These are phyloP conservation scores for Dioctria rufipes DNA, from an alignment of 2,888 invertebrate species.

Conservation along the genomic window DNA sequence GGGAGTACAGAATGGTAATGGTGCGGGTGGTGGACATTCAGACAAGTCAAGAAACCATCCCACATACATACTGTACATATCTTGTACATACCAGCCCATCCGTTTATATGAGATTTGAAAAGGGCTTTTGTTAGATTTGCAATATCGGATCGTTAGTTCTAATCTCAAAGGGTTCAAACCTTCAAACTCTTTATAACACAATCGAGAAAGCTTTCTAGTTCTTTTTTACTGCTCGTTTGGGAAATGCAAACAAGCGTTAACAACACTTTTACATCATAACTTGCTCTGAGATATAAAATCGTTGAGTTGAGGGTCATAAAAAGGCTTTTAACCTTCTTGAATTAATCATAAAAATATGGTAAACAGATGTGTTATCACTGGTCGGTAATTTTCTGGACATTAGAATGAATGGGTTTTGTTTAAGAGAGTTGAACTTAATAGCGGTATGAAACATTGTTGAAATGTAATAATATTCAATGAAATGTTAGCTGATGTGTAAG, in stretches of 20 bases:
- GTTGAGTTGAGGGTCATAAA: conserved; percentile 14
- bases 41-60: no score
- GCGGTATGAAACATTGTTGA: no score
- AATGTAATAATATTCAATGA: no score
- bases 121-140: conserved; percentile 34
- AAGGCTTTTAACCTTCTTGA: conserved; percentile 12
- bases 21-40: no score
- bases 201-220: neutral
- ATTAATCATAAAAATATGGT: no score
- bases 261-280: conserved; percentile 42
- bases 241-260: conserved; percentile 40
- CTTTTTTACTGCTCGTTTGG: conserved; percentile 17
- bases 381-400: no score
- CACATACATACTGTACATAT: no score
- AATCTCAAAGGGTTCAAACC: conserved; percentile 16
- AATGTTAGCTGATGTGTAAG: no score
- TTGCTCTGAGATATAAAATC: neutral
- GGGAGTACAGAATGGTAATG: neutral
- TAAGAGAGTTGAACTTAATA: no score
- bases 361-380: no score
- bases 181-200: neutral
- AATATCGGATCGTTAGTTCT: conserved; percentile 18
- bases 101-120: conserved; percentile 19
- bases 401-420: no score
- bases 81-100: neutral